Conservation (phyloP, 2,888 invertebrate genomes). For the Scaptomyza polygonia region DNA sequence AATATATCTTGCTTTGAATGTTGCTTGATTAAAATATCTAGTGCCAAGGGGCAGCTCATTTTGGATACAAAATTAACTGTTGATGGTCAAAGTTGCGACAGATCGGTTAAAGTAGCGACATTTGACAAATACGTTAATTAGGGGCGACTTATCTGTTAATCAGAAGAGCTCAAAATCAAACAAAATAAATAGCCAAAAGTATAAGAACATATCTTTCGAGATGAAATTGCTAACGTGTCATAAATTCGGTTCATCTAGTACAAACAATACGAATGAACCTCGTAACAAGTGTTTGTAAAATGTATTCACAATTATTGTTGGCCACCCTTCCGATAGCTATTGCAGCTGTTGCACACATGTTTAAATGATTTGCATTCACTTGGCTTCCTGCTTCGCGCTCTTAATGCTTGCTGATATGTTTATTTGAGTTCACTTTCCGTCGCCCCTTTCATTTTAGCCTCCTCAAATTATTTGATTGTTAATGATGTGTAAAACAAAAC, state of each 20-base stretch:
- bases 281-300: constrained; percentile 29
- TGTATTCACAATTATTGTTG: constrained; percentile 15
- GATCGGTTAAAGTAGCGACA: constrained; percentile 31
- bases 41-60: neutral
- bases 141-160: constrained; percentile 7
- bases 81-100: constrained; percentile 19
- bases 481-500: constrained; percentile 65
- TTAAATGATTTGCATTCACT: constrained; percentile 45
- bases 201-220: too few relatives aligned
- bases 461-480: constrained; percentile 45
- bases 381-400: constrained; percentile 41
- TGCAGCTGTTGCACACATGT: constrained; percentile 72
- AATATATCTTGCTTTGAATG: constrained; percentile 10
- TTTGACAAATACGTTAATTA: constrained; percentile 42
- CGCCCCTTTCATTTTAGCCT: constrained; percentile 17
- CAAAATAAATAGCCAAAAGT: neutral
- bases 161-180: neutral
- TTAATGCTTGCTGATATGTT: constrained; percentile 34
- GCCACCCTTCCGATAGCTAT: constrained; percentile 29
- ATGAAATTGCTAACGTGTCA: too few relatives aligned
- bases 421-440: constrained; percentile 21
- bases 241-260: neutral
- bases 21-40: constrained; percentile 20
- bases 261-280: constrained; percentile 19
- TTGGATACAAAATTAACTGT: constrained; percentile 19